These are phyloP conservation scores for Anguilla japonica DNA, from an alignment of 2,113 vertebrate genomes.

Conservation along the genomic window DNA sequence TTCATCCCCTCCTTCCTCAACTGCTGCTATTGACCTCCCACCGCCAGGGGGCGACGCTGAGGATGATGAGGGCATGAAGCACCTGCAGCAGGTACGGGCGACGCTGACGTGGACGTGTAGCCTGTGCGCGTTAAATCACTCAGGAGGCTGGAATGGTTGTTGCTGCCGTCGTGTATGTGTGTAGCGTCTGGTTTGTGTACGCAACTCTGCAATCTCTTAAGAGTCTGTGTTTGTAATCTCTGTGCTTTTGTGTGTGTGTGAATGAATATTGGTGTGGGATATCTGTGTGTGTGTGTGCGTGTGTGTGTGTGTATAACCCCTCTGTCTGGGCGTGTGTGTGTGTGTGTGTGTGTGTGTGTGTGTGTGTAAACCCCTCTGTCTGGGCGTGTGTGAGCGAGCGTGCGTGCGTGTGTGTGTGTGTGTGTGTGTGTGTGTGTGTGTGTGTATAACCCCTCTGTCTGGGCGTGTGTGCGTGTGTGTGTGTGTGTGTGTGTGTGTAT, in stretches of 20 bases:
- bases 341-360: conserved; percentile 39
- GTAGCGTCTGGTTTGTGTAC: background rate
- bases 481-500: conserved; percentile 38
- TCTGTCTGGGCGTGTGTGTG: background rate
- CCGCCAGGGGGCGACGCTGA: conserved; percentile 77
- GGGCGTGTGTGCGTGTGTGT: too few relatives aligned
- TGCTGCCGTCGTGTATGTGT: background rate
- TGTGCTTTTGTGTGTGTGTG: too few relatives aligned
- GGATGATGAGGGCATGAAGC: conserved; percentile 91
- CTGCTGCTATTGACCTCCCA: conserved; percentile 72
- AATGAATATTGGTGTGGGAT: too few relatives aligned
- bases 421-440: conserved; percentile 1
- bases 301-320: too few relatives aligned
- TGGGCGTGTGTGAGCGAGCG: conserved; percentile 39
- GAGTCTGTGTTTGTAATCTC: background rate
- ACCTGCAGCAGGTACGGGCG: conserved; percentile 82
- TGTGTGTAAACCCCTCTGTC: too few relatives aligned
- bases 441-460: too few relatives aligned
- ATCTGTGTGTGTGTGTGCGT: too few relatives aligned
- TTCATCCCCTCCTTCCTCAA: conserved; percentile 68
- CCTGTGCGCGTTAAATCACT: too few relatives aligned
- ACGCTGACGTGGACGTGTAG: background rate
- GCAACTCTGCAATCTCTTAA: background rate
- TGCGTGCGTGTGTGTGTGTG: background rate
- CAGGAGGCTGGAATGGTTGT: background rate